phyloP scores from a whole-genome alignment of 2,797 vertebrate genomes.

The Microtus californicus region DNA sequence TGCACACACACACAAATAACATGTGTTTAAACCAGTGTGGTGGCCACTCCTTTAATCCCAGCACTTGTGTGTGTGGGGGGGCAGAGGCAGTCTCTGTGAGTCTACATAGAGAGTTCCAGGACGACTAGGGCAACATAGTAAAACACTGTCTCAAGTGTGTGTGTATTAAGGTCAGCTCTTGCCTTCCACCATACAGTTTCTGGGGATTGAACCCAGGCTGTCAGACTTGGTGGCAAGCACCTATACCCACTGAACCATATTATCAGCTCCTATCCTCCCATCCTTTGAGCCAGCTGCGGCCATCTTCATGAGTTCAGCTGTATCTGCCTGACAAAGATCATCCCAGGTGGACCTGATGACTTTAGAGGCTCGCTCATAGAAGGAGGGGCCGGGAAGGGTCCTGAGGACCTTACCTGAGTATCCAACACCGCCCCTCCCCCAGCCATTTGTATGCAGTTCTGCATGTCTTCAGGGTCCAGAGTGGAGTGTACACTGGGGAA shows the following conservation, averaged over 20 bases:
- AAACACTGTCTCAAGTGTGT: neutral
- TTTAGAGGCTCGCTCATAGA: neutral
- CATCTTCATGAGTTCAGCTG: neutral
- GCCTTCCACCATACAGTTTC: neutral
- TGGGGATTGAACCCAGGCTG: neutral
- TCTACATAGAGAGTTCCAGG: neutral
- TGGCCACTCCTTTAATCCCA: neutral
- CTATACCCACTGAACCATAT: neutral
- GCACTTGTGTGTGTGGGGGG: neutral
- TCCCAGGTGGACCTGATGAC: neutral
- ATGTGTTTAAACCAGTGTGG: neutral
- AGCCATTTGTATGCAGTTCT: neutral
- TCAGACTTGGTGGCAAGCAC: neutral
- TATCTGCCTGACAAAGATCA: neutral
- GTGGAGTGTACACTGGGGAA: neutral
- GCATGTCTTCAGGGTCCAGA: neutral
- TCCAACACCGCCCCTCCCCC: neutral
- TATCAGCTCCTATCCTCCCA: no score
- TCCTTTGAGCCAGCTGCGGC: neutral
- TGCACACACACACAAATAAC: neutral
- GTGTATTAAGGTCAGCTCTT: neutral
- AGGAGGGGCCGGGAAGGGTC: neutral
- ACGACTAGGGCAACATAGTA: neutral
- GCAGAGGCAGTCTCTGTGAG: neutral
- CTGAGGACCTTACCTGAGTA: neutral